Conservation (phyloP, 2,113 vertebrate species). For the Oreocharis arfaki region DNA sequence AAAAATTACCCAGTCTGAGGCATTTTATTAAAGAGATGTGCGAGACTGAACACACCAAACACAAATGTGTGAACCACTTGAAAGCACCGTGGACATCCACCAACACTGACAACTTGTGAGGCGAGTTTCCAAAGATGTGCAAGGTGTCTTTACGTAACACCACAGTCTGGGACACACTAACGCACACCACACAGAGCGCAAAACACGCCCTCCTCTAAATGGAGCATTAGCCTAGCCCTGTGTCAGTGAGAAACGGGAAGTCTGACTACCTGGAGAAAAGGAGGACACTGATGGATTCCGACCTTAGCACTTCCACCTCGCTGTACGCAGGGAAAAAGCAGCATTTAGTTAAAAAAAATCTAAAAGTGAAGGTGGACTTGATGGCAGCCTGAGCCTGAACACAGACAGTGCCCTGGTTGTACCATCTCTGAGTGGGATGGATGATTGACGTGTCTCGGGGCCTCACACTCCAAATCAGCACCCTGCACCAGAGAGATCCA, state of each 20-base stretch:
- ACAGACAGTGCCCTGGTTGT: neutral
- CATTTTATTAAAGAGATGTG: neutral
- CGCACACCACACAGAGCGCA: neutral
- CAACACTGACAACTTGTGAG: slow-evolving; percentile 9
- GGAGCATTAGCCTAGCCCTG: neutral
- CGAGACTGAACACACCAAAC: neutral
- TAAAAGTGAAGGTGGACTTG: neutral
- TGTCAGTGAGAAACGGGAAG: neutral
- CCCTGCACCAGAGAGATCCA: neutral
- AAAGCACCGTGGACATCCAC: slow-evolving; percentile 3
- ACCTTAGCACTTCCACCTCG: neutral
- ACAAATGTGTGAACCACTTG: neutral
- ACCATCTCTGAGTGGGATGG: neutral
- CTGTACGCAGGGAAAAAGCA: neutral
- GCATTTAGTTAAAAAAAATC: neutral
- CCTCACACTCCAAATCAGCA: neutral
- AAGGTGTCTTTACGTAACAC: neutral
- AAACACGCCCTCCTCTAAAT: neutral
- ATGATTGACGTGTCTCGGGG: neutral
- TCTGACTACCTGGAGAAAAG: neutral
- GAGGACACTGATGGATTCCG: fast-evolving
- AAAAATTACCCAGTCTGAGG: neutral
- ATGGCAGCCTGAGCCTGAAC: neutral
- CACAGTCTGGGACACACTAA: neutral
- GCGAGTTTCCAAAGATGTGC: neutral